Conservation (phyloP, 2,113 vertebrate species). For the Saguinus imperator region DNA sequence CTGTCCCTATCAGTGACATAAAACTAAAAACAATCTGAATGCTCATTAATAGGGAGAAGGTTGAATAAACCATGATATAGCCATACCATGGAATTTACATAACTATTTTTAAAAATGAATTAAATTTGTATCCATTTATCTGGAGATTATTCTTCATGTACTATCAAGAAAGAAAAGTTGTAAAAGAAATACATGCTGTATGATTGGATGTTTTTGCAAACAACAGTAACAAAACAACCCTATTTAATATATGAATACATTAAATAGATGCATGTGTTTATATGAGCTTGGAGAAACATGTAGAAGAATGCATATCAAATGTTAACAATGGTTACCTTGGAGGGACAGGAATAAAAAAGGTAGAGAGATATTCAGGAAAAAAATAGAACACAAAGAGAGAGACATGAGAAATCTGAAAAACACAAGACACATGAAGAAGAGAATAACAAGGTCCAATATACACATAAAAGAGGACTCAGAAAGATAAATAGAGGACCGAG, state of each 20-base stretch:
- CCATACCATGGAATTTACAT: not conserved
- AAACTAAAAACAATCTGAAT: not conserved
- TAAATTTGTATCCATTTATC: not conserved
- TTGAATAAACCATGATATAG: not conserved
- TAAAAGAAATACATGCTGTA: not conserved
- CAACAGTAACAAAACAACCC: not conserved
- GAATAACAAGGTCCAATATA: not conserved
- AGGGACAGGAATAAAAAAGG: not conserved
- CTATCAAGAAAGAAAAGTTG: not conserved
- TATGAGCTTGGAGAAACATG: not conserved
- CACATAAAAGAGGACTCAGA: not conserved
- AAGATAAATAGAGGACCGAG: not conserved
- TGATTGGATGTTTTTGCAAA: not conserved
- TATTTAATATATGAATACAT: not conserved
- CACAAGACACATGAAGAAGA: not conserved
- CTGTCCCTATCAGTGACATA: not conserved
- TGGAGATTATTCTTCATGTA: not conserved
- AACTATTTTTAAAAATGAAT: not conserved
- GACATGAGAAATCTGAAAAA: not conserved
- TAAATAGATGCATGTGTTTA: not conserved
- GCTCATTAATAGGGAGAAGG: not conserved
- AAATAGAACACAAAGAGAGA: not conserved
- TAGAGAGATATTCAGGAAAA: not conserved
- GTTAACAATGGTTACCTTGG: not conserved
- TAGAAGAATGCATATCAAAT: not conserved